Conservation (phyloP, 2,888 invertebrate species). For the Drosophila stalkeri region DNA sequence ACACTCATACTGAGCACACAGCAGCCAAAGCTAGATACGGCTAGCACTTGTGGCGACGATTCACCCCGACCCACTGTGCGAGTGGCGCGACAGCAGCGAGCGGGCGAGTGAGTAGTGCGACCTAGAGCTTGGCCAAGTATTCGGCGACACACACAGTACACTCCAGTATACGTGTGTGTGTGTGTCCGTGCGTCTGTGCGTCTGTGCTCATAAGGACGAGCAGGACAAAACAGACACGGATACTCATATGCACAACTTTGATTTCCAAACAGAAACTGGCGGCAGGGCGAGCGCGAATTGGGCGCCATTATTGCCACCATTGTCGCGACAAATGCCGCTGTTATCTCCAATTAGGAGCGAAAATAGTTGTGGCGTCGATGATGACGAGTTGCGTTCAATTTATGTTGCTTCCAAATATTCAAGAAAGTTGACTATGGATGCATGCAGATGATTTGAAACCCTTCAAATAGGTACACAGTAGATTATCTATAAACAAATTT, state of each 20-base stretch:
- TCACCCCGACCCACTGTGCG: constrained; percentile 59
- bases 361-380: constrained; percentile 49
- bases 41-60: constrained; percentile 69
- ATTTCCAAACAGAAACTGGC: constrained; percentile 61
- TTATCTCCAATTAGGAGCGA: constrained; percentile 69
- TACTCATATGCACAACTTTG: constrained; percentile 65
- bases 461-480: background rate
- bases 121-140: constrained; percentile 42
- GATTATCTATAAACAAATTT: too few species aligned
- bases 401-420: background rate
- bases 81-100: constrained; percentile 56
- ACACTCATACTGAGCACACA: constrained; percentile 14
- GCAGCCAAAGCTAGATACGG: constrained; percentile 55
- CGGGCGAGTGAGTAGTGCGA: constrained; percentile 59
- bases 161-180: background rate
- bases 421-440: background rate
- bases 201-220: constrained; percentile 16
- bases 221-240: constrained; percentile 61
- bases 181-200: background rate
- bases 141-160: background rate
- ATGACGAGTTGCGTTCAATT: constrained; percentile 33
- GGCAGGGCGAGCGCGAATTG: constrained; percentile 56
- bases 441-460: background rate
- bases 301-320: constrained; percentile 79
- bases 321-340: constrained; percentile 78